These are phyloP conservation scores for Parnassius orleans DNA, from an alignment of 2,888 invertebrate species.

Conservation along the genomic window DNA sequence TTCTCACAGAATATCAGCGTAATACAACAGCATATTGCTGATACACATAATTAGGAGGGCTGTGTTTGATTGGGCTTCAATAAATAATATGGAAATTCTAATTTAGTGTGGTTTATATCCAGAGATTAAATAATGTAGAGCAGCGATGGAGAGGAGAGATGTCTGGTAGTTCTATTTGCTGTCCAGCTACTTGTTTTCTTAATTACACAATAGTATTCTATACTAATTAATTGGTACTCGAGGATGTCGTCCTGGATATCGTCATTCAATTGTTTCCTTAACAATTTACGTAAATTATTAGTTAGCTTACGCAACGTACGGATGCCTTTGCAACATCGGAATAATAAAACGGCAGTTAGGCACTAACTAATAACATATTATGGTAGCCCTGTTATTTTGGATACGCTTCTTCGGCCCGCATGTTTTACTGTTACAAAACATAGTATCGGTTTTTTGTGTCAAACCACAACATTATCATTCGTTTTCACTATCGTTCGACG, in stretches of 20 bases:
- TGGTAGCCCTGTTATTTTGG: slow-evolving; percentile 40
- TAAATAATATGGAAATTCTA: too few relatives aligned
- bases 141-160: too few relatives aligned
- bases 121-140: too few relatives aligned
- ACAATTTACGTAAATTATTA: slow-evolving; percentile 51
- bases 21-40: too few relatives aligned
- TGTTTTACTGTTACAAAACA: slow-evolving; percentile 55
- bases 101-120: too few relatives aligned
- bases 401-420: slow-evolving; percentile 49
- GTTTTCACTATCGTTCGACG: slow-evolving; percentile 71
- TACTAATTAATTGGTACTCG: background rate
- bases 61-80: too few relatives aligned
- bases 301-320: slow-evolving; percentile 32
- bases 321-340: slow-evolving; percentile 45
- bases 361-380: slow-evolving; percentile 24
- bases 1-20: too few relatives aligned
- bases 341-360: slow-evolving; percentile 41
- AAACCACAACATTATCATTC: slow-evolving; percentile 47
- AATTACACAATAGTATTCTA: too few relatives aligned
- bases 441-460: slow-evolving; percentile 46
- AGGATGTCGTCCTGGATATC: slow-evolving; percentile 41
- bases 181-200: too few relatives aligned
- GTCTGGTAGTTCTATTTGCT: too few relatives aligned
- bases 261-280: slow-evolving; percentile 41
- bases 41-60: too few relatives aligned